Conservation (phyloP, 1,140 invertebrate species). For the Atta cephalotes region DNA sequence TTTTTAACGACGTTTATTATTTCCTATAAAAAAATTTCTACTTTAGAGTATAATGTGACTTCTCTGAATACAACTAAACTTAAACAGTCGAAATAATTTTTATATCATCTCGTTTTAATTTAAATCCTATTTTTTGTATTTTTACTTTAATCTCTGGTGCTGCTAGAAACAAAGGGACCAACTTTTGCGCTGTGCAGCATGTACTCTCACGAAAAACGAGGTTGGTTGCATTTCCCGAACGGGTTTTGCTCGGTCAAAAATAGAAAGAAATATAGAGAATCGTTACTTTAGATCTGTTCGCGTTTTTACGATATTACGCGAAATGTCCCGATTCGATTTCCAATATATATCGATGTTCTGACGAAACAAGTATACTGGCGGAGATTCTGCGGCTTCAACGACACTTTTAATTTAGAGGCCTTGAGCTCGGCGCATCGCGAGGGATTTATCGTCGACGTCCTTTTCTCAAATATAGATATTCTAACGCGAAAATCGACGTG, state of each 20-base stretch:
- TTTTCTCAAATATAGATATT: slow-evolving; percentile 14
- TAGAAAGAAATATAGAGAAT: slow-evolving; percentile 27
- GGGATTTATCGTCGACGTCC: slow-evolving; percentile 28
- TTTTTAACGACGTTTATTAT: not conserved
- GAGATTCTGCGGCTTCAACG: not conserved
- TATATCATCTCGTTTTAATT: not conserved
- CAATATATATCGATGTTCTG: not conserved
- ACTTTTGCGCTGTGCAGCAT: not conserved
- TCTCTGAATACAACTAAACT: not conserved
- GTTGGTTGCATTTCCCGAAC: not conserved
- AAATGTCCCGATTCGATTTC: slow-evolving; percentile 34
- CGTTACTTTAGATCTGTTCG: slow-evolving; percentile 9
- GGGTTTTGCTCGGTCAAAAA: slow-evolving; percentile 5
- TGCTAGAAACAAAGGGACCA: not conserved
- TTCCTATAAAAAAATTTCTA: not conserved
- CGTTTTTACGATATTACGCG: slow-evolving; percentile 36
- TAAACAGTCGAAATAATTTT: not conserved
- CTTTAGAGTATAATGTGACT: not conserved
- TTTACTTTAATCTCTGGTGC: not conserved
- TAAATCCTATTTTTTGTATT: not conserved
- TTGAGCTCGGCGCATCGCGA: not conserved
- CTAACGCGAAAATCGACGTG: not conserved
- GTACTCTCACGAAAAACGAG: not conserved
- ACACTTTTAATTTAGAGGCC: slow-evolving; percentile 28
- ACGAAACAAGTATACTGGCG: not conserved